Conservation (phyloP, 2,888 invertebrate genomes). For the Stegophylla sp. region DNA sequence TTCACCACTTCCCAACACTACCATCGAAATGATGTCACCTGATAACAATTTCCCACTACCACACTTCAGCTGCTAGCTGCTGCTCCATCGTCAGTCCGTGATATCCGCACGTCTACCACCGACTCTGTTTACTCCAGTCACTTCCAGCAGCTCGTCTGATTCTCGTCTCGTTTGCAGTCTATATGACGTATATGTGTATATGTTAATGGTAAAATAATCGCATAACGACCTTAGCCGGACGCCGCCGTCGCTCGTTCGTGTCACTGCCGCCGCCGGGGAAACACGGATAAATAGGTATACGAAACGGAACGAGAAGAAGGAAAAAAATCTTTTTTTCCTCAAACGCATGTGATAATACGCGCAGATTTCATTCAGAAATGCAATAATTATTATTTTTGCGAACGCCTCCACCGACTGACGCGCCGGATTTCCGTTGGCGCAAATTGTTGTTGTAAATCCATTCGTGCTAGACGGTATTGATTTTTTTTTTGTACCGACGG, state of each 20-base stretch:
- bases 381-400: neutral
- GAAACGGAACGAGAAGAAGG: neutral
- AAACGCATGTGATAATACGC: no score
- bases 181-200: no score
- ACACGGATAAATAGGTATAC: neutral
- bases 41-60: conserved; percentile 56
- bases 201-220: no score
- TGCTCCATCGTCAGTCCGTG: neutral
- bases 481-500: conserved; percentile 39
- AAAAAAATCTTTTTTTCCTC: neutral
- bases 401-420: neutral
- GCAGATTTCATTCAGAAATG: no score
- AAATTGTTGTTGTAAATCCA: neutral
- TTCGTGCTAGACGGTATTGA: conserved; percentile 32
- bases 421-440: neutral
- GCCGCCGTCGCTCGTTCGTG: no score
- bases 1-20: conserved; percentile 60
- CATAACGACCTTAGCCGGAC: no score
- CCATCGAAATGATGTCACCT: conserved; percentile 51
- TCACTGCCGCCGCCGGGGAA: neutral
- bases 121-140: conserved; percentile 30
- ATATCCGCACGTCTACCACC: neutral
- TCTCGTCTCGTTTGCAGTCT: neutral
- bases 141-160: neutral
- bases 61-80: neutral